Evolutionary conservation across 1,140 invertebrate genomes (phyloP).

Genomic region (Riptortus pedestris): DNA sequence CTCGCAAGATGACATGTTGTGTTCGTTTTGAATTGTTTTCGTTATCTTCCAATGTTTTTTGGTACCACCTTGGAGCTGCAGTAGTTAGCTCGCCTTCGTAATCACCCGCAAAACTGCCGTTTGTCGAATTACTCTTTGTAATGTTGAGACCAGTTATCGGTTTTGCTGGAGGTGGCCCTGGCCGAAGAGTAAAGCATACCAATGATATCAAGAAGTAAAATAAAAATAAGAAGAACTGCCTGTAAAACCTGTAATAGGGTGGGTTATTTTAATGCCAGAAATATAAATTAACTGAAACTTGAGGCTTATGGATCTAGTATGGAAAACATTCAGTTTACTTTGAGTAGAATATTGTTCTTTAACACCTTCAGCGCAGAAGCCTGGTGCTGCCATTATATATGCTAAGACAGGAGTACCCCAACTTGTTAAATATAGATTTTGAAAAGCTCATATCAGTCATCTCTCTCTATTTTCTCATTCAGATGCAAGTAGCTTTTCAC

Average conservation of each 20-base stretch:
- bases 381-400: no score
- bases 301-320: no score
- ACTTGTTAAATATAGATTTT: no score
- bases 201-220: conserved; percentile 81
- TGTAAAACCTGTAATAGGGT: conserved; percentile 71
- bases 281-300: no score
- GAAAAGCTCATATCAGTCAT: no score
- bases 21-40: neutral
- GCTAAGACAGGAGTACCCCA: no score
- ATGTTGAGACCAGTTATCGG: neutral
- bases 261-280: conserved; percentile 32
- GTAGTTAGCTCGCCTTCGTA: neutral
- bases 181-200: conserved; percentile 74
- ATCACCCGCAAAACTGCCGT: neutral
- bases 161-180: conserved; percentile 47
- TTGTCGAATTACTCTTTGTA: neutral
- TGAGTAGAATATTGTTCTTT: no score
- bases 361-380: no score
- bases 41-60: neutral
- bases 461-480: no score
- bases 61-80: neutral
- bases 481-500: no score
- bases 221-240: conserved; percentile 80
- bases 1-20: neutral
- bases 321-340: no score